Percentiles rank a stretch among this genome's conserved stretches.
phyloP scores from a whole-genome alignment of 1,140 invertebrate genomes.

The Pentalonia nigronervosa region DNA sequence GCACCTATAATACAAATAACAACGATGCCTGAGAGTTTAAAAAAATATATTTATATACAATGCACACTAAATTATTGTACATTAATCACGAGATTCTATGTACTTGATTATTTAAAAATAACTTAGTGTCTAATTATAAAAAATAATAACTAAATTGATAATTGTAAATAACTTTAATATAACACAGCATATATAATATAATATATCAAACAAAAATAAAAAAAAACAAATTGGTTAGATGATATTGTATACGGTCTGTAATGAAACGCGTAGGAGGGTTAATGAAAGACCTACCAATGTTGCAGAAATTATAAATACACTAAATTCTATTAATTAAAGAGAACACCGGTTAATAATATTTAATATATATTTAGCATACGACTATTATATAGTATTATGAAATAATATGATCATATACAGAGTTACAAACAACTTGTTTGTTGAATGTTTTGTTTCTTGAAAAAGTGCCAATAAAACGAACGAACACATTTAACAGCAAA shows the following conservation, averaged over 20 bases:
- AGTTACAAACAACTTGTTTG: background rate
- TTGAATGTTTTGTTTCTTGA: background rate
- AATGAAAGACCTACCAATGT: background rate
- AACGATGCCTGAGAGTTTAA: background rate
- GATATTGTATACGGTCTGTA: background rate
- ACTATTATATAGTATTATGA: background rate
- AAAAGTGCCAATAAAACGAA: slow-evolving; percentile 27
- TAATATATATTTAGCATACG: background rate
- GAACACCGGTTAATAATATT: background rate
- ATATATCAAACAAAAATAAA: background rate
- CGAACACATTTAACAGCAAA: slow-evolving; percentile 36
- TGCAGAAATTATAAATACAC: background rate
- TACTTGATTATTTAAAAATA: background rate
- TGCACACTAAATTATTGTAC: background rate
- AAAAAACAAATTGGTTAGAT: background rate
- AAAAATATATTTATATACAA: background rate
- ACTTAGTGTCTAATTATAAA: background rate
- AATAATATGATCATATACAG: slow-evolving; percentile 23
- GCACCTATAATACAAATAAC: background rate
- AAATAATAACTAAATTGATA: background rate
- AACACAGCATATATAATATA: too few relatives aligned
- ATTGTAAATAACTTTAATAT: background rate
- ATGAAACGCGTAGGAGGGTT: background rate
- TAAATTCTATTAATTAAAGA: background rate
- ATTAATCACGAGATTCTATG: background rate